Evolutionary conservation across 2,113 vertebrate species (phyloP).

Genomic region (Ammospiza caudacuta): DNA sequence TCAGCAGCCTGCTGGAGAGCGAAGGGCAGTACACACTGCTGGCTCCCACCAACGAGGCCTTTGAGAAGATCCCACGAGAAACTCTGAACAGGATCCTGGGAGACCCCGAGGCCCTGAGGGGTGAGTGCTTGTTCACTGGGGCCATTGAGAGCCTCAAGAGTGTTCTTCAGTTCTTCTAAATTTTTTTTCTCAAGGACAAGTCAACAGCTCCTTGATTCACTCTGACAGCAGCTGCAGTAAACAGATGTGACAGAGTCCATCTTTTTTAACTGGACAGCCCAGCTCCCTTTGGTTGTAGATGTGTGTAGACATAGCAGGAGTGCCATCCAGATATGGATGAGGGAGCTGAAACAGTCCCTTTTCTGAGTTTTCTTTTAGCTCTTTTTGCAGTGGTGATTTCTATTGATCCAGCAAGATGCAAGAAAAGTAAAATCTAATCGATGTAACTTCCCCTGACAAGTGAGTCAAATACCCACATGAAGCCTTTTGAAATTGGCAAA

Average conservation of each 20-base stretch:
- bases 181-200: not conserved
- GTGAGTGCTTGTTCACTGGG: constrained; percentile 67
- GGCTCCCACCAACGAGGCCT: constrained; percentile 95
- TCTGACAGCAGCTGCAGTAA: not conserved
- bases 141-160: not conserved
- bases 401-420: not conserved
- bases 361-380: not conserved
- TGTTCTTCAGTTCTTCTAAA: not conserved
- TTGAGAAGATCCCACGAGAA: constrained; percentile 90
- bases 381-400: not conserved
- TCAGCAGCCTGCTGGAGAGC: constrained; percentile 82
- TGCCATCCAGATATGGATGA: not conserved
- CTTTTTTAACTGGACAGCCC: not conserved
- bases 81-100: constrained; percentile 91
- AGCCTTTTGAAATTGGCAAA: not conserved
- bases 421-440: not conserved
- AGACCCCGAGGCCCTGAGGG: constrained; percentile 92
- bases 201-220: not conserved
- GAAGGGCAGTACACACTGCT: constrained; percentile 91
- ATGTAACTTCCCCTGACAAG: not conserved
- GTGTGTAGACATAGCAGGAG: not conserved
- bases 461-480: accelerated
- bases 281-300: not conserved
- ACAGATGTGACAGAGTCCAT: not conserved
- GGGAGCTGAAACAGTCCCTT: not conserved